A percentile compares a stretch with the other conserved stretches of the same genome.
These are phyloP conservation scores for Colletes gigas DNA, from an alignment of 1,140 invertebrate species.

Conservation along the genomic window DNA sequence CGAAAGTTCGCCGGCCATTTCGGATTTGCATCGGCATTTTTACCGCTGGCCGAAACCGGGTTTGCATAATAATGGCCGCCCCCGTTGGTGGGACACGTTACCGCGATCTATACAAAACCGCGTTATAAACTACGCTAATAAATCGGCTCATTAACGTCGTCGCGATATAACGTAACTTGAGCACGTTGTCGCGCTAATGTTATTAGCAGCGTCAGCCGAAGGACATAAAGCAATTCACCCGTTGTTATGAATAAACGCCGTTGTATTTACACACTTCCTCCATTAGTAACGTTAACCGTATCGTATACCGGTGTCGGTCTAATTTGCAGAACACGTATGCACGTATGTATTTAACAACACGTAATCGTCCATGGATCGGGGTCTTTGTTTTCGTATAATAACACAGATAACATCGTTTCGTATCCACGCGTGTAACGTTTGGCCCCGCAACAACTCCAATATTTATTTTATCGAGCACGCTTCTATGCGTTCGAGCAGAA, in stretches of 20 bases:
- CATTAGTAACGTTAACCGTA: conserved; percentile 23
- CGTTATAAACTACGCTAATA: conserved; percentile 49
- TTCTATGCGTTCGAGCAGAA: neutral
- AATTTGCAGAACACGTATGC: neutral
- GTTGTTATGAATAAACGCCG: conserved; percentile 44
- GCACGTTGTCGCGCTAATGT: conserved; percentile 46
- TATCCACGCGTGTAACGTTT: neutral
- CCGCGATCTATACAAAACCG: conserved; percentile 23
- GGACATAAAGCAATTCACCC: conserved; percentile 33
- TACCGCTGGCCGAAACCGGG: conserved; percentile 31
- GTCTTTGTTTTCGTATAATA: neutral
- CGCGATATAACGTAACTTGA: conserved; percentile 28
- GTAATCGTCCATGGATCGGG: neutral
- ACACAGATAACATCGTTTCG: no score
- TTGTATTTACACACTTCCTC: conserved; percentile 42
- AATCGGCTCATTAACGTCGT: conserved; percentile 60
- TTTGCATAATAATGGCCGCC: conserved; percentile 51
- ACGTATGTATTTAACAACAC: neutral
- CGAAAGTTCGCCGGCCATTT: conserved; percentile 6
- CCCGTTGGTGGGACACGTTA: conserved; percentile 7
- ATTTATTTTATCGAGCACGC: neutral
- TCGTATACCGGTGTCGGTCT: neutral
- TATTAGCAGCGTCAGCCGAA: conserved; percentile 35
- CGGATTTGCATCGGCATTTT: conserved; percentile 47
- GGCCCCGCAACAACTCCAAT: neutral